Evolutionary conservation across 2,797 vertebrate species (phyloP).

Genomic region (Gambelia wislizenii): DNA sequence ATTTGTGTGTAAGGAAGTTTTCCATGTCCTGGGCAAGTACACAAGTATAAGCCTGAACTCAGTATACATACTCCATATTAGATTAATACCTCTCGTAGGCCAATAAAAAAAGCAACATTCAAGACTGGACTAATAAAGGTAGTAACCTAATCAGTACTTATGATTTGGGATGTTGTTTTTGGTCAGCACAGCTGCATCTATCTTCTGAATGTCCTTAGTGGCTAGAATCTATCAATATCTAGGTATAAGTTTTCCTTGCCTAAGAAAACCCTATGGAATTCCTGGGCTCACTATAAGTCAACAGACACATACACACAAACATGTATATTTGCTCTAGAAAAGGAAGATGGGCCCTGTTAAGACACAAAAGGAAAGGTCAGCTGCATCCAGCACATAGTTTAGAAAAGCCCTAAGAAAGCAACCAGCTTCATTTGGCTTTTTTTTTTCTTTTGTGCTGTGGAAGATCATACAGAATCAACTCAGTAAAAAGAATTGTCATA

Average conservation of each 20-base stretch:
- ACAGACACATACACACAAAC: too few relatives aligned
- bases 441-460: background rate
- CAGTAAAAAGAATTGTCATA: slow-evolving; percentile 79
- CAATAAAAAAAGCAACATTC: too few relatives aligned
- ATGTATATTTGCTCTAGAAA: background rate
- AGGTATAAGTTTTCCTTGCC: background rate
- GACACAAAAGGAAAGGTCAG: slow-evolving; percentile 20
- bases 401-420: slow-evolving; percentile 27
- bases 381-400: background rate
- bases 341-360: background rate
- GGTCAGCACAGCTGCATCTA: too few relatives aligned
- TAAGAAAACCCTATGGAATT: too few relatives aligned
- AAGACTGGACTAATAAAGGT: too few relatives aligned
- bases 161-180: too few relatives aligned
- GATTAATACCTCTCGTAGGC: too few relatives aligned
- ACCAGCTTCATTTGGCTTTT: background rate
- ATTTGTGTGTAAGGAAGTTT: background rate
- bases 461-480: slow-evolving; percentile 75
- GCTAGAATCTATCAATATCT: background rate
- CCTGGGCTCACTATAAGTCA: too few relatives aligned
- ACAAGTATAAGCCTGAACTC: background rate
- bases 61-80: background rate
- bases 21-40: background rate
- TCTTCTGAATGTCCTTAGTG: background rate
- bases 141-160: too few relatives aligned